phyloP scores from a whole-genome alignment of 2,113 vertebrate genomes.

The Tyto alba region DNA sequence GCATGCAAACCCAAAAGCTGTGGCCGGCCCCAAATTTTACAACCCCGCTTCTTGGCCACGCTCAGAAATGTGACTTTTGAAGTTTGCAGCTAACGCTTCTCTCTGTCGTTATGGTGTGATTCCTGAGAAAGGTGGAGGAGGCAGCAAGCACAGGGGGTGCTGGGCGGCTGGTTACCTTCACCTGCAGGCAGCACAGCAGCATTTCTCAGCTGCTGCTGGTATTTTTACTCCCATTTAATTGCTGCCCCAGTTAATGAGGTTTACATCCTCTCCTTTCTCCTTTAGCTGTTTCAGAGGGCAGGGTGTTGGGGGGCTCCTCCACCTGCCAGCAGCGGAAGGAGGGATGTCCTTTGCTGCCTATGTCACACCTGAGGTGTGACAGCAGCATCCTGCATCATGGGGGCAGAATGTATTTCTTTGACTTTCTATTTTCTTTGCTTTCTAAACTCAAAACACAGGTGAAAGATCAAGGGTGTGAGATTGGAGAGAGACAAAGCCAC shows the following conservation, averaged over 20 bases:
- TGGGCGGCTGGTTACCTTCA: not conserved
- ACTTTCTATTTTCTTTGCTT: not conserved
- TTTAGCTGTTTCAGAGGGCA: not conserved
- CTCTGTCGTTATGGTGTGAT: not conserved
- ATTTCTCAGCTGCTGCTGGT: not conserved
- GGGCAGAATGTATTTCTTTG: not conserved
- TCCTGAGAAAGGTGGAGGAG: not conserved
- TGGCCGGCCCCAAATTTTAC: not conserved
- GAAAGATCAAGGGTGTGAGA: not conserved
- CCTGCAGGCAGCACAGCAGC: not conserved
- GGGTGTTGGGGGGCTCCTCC: not conserved
- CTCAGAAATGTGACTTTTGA: not conserved
- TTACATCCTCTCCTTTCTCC: not conserved
- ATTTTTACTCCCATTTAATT: not conserved
- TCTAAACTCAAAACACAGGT: not conserved
- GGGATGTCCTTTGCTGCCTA: not conserved
- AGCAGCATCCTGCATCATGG: not conserved
- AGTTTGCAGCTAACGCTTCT: not conserved
- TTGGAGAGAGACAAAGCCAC: not conserved
- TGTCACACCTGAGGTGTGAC: not conserved
- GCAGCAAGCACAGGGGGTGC: accelerated
- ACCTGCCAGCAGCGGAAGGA: accelerated
- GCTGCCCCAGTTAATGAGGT: not conserved
- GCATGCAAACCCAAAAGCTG: not conserved
- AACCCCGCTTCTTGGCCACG: not conserved